Base-by-base conservation (phyloP, 2,113 vertebrate species). In the Vimba vimba region DNA sequence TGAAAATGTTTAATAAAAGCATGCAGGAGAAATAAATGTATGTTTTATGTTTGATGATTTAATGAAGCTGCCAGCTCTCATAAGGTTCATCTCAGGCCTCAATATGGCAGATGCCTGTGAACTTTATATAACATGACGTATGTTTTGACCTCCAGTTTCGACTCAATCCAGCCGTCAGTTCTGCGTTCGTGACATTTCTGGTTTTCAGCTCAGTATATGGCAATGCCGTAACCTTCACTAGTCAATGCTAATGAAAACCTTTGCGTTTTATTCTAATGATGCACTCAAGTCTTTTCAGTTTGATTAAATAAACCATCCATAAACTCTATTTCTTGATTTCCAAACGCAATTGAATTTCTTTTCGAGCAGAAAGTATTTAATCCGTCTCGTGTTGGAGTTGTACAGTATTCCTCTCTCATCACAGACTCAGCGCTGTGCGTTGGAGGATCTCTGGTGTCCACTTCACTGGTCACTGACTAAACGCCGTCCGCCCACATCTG, bases 401-500 rank as follows among this genome's bases (percentile, higher is more conserved):
- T 71, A 71, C 68, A 71, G 68, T 39, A 71, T 71, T 39, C 1
- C 17, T 39, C 66, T 69, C 66, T 36, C 3, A 33, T 10, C 4
- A 21, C 30, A 69, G 66, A 69, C 17, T 25, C 4, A 25, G n/a
- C 6, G 55, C 55, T 57, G 0, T 21, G 30, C 6, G 78, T 36
- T 3, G 11, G 12, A 15, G 13, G 13, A 8, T 62, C 36, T 39
- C 25, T 79, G 39, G 27, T 27, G 43, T 87, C 69, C 64, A 23
- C 64, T 82, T 86, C 36, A 74, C 21, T 25, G 80, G 55, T 79
- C 27, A 39, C 75, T 69, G 39, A 36, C 77, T 43, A 77, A 74
- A 83, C 39, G 27, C 71, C 8, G 19, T 23, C 19, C 47, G 19
- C 79, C 77, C 64, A 73, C 88, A 77, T 85, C 71, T 73, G 78